These are phyloP conservation scores for Actias luna DNA, from an alignment of 2,888 invertebrate species.

Conservation along the genomic window DNA sequence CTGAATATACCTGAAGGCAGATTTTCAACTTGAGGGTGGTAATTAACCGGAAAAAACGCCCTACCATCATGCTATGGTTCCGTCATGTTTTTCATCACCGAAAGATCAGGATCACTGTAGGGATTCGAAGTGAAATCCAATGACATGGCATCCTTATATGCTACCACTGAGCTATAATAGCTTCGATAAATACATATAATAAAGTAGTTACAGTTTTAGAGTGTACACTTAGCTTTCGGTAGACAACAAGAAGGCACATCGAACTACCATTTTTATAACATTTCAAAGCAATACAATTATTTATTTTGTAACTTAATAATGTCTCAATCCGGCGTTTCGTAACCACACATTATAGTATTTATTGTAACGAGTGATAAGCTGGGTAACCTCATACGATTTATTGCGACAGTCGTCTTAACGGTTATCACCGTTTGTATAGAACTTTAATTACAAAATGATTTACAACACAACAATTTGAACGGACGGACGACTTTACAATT, in stretches of 20 bases:
- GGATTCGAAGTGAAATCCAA: too few species aligned
- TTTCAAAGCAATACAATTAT: background rate
- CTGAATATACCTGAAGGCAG: too few species aligned
- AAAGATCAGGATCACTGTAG: too few species aligned
- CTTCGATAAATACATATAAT: too few species aligned
- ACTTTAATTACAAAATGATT: background rate
- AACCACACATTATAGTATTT: background rate
- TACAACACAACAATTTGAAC: background rate
- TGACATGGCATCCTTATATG: too few species aligned
- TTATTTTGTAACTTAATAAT: background rate
- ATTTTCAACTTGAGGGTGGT: too few species aligned
- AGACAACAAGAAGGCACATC: background rate
- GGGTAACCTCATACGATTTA: slow-evolving; percentile 3
- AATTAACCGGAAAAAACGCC: too few species aligned
- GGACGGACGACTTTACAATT: background rate
- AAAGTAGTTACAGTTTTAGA: too few species aligned
- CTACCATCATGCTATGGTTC: too few species aligned
- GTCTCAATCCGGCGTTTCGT: background rate
- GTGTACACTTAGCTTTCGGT: too few species aligned
- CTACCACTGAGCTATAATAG: too few species aligned
- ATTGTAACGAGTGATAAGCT: background rate
- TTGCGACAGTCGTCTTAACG: slow-evolving; percentile 1
- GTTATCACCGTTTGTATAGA: background rate
- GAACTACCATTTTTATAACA: background rate
- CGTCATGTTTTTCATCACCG: too few species aligned